Base-by-base conservation (phyloP, 2,797 vertebrate genomes). In the Aselliscus stoliczkanus region DNA sequence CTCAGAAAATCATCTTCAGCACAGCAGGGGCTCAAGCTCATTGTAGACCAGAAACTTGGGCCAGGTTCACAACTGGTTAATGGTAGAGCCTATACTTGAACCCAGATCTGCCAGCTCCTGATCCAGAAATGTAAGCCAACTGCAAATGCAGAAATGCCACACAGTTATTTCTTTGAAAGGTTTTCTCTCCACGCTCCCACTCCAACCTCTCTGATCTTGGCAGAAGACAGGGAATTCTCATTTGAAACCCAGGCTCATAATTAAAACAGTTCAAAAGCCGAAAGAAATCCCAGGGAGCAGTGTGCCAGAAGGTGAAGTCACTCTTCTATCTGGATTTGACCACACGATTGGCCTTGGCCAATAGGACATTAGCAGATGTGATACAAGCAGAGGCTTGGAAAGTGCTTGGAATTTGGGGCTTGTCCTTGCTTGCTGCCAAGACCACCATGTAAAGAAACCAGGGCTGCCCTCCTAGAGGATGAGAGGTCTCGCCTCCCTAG, bases 191-290 rank as follows among this genome's bases (percentile, higher is more conserved):
- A 0, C 39, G 25, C 47, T 54, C 75, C 44, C 29, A 34, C 27
- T 72, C 64, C 20, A 29, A 60, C 7, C 21, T 37, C 60, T 89
- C 72, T n/a, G 34, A 72, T 54, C 37, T 39, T 64, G 80, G 52
- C 58, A 87, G 39, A 42, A 86, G 64, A 76, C 65, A 42, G 8
- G 18, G 54, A 91, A 70, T 75, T 81, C 44, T 77, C 76, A 86
- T 39, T 65, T 94, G 86, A 94, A 76, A n/a, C 77, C 70, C 31
- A 17, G 62, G n/a, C 25, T 93, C 64, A 20, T 56, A 54, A 67
- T 87, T 64, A 93, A 83, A 83, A 52, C 37, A 67, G 81, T 47
- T 84, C 37, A 93, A 83, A 87, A 60, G 21, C 73, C 25, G 14
- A 87, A 94, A n/a, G n/a, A n/a, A 67, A 39, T 31, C 11, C 58